Evolutionary conservation across 2,113 vertebrate genomes (phyloP).

Genomic region (Anhinga anhinga): DNA sequence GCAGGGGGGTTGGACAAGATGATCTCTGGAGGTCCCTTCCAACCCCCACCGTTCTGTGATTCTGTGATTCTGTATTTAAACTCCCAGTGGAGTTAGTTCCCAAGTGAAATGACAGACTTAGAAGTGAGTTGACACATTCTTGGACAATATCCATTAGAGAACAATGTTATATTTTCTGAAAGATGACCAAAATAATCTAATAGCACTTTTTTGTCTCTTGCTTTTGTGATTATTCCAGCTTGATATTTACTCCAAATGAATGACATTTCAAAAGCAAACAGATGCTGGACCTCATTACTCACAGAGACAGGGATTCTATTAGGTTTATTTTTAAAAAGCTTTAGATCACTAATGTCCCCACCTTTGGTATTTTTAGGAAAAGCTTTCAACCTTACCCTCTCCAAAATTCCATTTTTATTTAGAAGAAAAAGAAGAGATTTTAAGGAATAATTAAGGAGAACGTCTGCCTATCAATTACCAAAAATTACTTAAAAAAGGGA

Average conservation of each 20-base stretch:
- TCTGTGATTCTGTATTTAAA: not conserved
- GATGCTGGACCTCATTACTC: not conserved
- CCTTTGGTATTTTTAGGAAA: not conserved
- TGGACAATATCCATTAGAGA: not conserved
- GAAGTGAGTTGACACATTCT: not conserved
- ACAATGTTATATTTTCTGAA: not conserved
- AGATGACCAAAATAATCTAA: not conserved
- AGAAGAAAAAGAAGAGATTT: not conserved
- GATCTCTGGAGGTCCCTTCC: too few relatives aligned
- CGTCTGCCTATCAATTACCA: not conserved
- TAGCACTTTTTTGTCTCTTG: not conserved
- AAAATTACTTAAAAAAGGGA: not conserved
- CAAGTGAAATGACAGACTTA: not conserved
- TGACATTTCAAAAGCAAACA: not conserved
- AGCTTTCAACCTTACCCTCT: not conserved
- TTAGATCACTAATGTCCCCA: not conserved
- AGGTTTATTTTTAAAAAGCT: not conserved
- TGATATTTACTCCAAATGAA: slow-evolving; percentile 3
- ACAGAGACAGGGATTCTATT: not conserved
- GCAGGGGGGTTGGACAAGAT: too few relatives aligned
- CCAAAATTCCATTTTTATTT: not conserved
- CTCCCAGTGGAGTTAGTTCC: not conserved
- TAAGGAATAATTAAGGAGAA: not conserved
- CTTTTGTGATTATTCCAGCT: not conserved
- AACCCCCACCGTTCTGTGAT: too few relatives aligned